These are phyloP conservation scores for Acrossocheilus fasciatus DNA, from an alignment of 2,797 vertebrate species.

Conservation along the genomic window DNA sequence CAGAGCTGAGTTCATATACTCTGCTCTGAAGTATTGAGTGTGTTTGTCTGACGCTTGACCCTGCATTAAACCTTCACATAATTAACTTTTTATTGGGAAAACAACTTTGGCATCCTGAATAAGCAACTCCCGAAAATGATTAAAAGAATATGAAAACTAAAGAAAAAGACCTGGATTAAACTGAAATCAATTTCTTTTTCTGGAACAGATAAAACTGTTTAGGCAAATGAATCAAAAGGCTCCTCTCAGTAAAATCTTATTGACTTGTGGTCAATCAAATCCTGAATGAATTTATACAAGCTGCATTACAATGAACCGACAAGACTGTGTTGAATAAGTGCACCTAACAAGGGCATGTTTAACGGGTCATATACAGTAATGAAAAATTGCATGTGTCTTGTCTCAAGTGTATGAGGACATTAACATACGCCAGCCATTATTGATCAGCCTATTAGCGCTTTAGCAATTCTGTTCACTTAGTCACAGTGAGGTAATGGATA, in stretches of 20 bases:
- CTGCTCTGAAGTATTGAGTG: background rate
- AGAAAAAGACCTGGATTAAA: background rate
- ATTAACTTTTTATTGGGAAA: conserved; percentile 14
- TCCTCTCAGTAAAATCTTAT: background rate
- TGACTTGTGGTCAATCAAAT: background rate
- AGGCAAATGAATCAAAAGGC: background rate
- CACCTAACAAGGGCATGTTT: background rate
- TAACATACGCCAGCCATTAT: background rate
- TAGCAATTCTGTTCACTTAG: background rate
- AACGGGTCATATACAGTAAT: background rate
- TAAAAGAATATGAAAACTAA: conserved; percentile 4
- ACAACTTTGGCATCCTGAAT: conserved; percentile 1
- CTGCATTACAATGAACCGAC: background rate
- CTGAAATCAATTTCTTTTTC: background rate
- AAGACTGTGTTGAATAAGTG: background rate
- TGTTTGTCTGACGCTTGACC: conserved; percentile 4
- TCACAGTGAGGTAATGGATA: background rate
- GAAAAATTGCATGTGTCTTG: background rate
- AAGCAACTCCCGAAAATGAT: background rate
- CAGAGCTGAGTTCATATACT: conserved; percentile 3
- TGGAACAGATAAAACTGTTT: background rate
- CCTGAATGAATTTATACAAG: background rate
- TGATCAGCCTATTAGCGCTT: background rate
- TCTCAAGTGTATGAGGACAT: background rate
- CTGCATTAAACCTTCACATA: background rate